Evolutionary conservation across 2,888 invertebrate genomes (phyloP).

Genomic region (Meteorus colon): DNA sequence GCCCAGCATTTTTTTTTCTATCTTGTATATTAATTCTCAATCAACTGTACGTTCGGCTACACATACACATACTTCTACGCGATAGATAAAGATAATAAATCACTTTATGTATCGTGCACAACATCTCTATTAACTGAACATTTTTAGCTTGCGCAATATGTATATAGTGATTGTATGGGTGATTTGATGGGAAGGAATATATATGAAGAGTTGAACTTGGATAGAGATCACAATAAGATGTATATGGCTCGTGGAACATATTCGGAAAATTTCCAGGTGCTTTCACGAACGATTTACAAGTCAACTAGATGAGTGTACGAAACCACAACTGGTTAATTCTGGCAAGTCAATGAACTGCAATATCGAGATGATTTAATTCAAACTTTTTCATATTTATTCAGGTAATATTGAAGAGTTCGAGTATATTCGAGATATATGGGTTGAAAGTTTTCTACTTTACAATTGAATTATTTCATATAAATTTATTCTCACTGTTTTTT

Average conservation of each 20-base stretch:
- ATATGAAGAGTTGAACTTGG: background rate
- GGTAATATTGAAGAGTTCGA: too few relatives aligned
- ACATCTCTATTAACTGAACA: background rate
- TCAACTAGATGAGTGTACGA: background rate
- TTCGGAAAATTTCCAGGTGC: background rate
- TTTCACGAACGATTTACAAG: background rate
- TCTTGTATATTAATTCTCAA: background rate
- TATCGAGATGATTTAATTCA: background rate
- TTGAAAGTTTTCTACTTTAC: too few relatives aligned
- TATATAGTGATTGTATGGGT: background rate
- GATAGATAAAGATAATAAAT: conserved; percentile 10
- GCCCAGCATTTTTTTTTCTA: background rate
- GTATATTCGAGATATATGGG: too few relatives aligned
- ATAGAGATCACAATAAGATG: background rate
- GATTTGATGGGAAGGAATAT: background rate
- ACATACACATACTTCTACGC: background rate
- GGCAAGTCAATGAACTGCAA: background rate
- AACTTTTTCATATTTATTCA: background rate
- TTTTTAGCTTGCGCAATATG: background rate
- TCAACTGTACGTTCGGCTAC: background rate
- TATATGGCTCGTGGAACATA: background rate
- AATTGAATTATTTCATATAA: too few relatives aligned
- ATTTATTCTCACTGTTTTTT: too few relatives aligned
- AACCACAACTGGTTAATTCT: too few relatives aligned
- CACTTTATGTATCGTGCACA: background rate